Percentiles rank a stretch among this genome's conserved stretches.
Evolutionary conservation across 2,797 vertebrate genomes (phyloP).

Genomic region (Morelia viridis): DNA sequence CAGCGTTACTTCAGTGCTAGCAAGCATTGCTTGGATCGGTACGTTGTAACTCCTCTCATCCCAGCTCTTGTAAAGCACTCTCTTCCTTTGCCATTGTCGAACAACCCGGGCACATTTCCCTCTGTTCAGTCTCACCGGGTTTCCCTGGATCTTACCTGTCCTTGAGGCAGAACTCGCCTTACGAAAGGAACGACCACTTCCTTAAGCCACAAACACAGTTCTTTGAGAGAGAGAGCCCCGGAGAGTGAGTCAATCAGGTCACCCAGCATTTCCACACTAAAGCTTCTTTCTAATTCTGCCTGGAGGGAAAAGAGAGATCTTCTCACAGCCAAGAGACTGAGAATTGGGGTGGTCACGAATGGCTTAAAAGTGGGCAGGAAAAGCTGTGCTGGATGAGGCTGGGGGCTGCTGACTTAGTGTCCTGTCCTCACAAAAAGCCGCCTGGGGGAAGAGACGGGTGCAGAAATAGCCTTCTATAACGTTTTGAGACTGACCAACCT

Average conservation of each 20-base stretch:
- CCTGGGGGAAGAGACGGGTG: no score
- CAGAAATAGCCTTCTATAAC: not conserved
- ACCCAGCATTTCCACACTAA: constrained; percentile 81
- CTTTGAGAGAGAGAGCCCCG: constrained; percentile 76
- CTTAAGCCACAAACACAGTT: constrained; percentile 88
- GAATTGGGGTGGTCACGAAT: not conserved
- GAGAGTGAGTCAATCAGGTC: constrained; percentile 82
- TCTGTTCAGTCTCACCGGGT: no score
- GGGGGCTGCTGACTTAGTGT: not conserved
- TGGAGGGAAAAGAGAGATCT: constrained; percentile 61
- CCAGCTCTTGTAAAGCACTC: not conserved
- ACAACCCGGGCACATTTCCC: not conserved
- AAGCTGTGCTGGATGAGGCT: not conserved
- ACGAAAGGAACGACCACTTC: constrained; percentile 88
- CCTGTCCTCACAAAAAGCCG: not conserved
- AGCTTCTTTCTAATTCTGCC: constrained; percentile 84
- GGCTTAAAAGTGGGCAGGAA: not conserved
- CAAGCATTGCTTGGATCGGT: no score
- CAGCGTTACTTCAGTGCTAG: no score
- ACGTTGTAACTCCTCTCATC: no score
- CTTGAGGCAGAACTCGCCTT: constrained; percentile 81
- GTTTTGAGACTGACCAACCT: not conserved
- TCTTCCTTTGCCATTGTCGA: not conserved
- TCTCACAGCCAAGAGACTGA: not conserved
- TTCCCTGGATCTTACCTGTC: constrained; percentile 77